Conservation (phyloP, 2,797 vertebrate genomes). For the Avahi laniger region DNA sequence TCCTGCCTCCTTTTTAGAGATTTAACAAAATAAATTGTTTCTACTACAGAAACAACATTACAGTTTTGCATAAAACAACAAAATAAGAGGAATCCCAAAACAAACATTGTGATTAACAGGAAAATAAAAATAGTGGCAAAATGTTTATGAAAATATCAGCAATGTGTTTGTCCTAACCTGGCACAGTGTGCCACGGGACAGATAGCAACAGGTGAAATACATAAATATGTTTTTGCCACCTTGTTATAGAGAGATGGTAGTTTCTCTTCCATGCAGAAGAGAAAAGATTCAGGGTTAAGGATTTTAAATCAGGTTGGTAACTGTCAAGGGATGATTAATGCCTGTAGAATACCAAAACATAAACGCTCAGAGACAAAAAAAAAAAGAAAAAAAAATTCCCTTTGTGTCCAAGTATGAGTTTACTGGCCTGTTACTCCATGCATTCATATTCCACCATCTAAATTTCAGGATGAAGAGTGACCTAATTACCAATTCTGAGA, state of each 20-base stretch:
- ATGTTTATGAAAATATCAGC: constrained; percentile 18
- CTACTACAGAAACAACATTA: neutral
- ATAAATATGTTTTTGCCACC: neutral
- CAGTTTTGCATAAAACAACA: neutral
- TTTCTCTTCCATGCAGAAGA: neutral
- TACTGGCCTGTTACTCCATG: neutral
- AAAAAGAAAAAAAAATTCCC: neutral
- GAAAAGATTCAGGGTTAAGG: neutral
- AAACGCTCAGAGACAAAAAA: neutral
- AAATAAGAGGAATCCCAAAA: neutral
- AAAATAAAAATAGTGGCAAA: constrained; percentile 51
- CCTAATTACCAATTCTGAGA: constrained; percentile 6
- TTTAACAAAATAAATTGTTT: constrained; percentile 50
- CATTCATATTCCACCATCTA: neutral
- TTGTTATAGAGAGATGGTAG: neutral
- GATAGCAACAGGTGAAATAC: neutral
- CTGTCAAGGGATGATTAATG: neutral
- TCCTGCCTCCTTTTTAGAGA: neutral
- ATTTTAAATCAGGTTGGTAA: neutral
- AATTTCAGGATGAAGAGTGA: neutral
- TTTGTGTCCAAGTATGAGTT: neutral
- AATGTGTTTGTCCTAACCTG: neutral
- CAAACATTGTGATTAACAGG: neutral
- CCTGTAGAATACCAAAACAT: neutral
- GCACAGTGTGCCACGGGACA: neutral